Conservation (phyloP, 2,797 vertebrate genomes). For the Bufotes viridis region DNA sequence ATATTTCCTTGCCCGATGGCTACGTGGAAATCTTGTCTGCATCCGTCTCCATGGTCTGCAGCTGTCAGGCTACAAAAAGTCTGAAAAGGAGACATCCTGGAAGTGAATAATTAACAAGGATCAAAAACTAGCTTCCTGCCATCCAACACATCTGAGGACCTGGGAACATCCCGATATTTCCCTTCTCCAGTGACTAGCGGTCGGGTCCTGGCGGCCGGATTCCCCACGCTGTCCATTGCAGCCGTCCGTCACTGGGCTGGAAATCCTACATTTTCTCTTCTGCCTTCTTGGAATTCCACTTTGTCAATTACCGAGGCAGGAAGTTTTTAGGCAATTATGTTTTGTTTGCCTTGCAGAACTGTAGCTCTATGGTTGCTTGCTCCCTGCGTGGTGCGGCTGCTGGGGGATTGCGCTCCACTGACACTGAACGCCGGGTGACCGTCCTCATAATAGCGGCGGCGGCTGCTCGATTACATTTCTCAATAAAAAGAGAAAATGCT, state of each 20-base stretch:
- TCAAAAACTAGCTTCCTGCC: background rate
- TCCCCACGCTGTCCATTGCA: background rate
- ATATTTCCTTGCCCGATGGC: background rate
- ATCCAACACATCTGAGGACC: background rate
- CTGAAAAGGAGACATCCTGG: background rate
- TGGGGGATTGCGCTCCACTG: slow-evolving; percentile 44
- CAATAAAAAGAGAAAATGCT: slow-evolving; percentile 17
- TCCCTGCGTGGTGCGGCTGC: slow-evolving; percentile 3
- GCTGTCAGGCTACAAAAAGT: background rate
- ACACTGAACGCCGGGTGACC: slow-evolving; percentile 18
- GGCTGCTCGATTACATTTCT: slow-evolving; percentile 27
- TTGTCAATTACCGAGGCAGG: slow-evolving; percentile 36
- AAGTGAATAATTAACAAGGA: background rate
- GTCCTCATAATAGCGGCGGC: background rate
- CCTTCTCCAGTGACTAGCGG: background rate
- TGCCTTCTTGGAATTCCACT: slow-evolving; percentile 22
- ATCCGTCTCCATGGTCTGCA: background rate
- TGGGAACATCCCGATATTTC: background rate
- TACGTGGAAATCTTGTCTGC: background rate
- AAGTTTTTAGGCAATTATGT: slow-evolving; percentile 35
- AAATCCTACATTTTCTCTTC: slow-evolving; percentile 10
- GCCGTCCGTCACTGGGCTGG: background rate
- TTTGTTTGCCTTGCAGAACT: slow-evolving; percentile 40
- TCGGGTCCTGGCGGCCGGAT: background rate
- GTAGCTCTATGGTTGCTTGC: slow-evolving; percentile 27